These are phyloP conservation scores for Neogale vison DNA, from an alignment of 2,113 vertebrate genomes.

Conservation along the genomic window DNA sequence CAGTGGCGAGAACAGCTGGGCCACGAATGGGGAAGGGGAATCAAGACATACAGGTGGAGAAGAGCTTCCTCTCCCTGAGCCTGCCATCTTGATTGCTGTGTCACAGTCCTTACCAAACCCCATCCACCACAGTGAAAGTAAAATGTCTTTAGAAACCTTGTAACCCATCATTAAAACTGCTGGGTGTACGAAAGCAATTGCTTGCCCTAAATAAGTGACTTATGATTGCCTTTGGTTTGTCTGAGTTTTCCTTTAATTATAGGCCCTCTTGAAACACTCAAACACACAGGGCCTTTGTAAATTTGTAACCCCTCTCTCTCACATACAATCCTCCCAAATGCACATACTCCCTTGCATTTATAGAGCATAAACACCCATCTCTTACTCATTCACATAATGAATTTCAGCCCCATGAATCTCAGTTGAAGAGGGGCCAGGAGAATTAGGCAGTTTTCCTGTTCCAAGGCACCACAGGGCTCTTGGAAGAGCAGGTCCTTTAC, in stretches of 20 bases:
- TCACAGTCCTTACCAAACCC: background rate
- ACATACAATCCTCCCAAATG: background rate
- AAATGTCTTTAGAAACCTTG: background rate
- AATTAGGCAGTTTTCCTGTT: background rate
- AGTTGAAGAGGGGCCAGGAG: background rate
- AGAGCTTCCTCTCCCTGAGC: background rate
- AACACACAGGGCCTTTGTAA: constrained; percentile 51
- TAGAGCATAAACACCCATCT: constrained; percentile 15
- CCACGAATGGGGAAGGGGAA: background rate
- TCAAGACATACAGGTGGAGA: background rate
- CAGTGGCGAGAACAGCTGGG: background rate
- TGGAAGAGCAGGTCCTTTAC: background rate
- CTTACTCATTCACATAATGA: constrained; percentile 39
- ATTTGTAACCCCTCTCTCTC: background rate
- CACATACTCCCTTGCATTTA: constrained; percentile 35
- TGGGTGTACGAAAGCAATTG: background rate
- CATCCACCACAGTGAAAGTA: constrained; percentile 29
- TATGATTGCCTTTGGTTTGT: background rate
- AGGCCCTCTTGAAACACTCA: constrained; percentile 23
- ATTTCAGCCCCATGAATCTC: constrained; percentile 29
- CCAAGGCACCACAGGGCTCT: background rate
- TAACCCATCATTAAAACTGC: background rate
- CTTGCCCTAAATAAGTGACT: constrained; percentile 21
- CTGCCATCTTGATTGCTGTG: constrained; percentile 26
- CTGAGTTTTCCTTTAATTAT: background rate